These are phyloP conservation scores for Thermophis baileyi DNA, from an alignment of 2,113 vertebrate species.

Conservation along the genomic window DNA sequence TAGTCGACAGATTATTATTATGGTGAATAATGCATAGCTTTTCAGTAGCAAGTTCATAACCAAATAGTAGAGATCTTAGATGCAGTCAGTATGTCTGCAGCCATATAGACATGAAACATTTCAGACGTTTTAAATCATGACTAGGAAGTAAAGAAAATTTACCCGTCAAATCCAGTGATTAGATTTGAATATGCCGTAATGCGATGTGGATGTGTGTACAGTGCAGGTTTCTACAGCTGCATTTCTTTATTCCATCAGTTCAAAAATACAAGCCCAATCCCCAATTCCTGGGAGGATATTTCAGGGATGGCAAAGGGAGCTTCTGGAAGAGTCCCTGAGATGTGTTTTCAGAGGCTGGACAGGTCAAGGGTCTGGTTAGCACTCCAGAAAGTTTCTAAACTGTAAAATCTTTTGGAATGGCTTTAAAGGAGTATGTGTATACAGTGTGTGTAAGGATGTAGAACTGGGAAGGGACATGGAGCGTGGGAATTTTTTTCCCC, in stretches of 20 bases:
- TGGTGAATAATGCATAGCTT: background rate
- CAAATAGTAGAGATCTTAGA: too few relatives aligned
- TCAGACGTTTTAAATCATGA: background rate
- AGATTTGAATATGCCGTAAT: conserved; percentile 17
- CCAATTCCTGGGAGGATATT: conserved; percentile 55
- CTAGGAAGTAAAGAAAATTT: conserved; percentile 40
- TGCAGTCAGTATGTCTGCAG: background rate
- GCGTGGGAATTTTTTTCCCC: conserved; percentile 51
- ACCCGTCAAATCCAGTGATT: conserved; percentile 45
- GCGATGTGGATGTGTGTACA: background rate
- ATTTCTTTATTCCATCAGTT: conserved; percentile 65
- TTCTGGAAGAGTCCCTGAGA: conserved; percentile 53
- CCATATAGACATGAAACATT: background rate
- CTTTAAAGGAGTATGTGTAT: conserved; percentile 46
- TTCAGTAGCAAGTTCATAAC: background rate
- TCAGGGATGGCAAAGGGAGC: conserved; percentile 58
- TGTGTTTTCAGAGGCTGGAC: conserved; percentile 61
- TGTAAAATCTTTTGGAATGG: conserved; percentile 61
- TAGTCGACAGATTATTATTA: background rate
- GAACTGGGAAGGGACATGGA: conserved; percentile 41
- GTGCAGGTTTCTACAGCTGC: conserved; percentile 53
- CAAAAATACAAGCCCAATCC: conserved; percentile 54
- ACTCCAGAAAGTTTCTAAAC: conserved; percentile 62
- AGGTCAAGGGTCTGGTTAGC: conserved; percentile 62
- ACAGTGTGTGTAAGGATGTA: background rate